Evolutionary conservation across 2,797 vertebrate species (phyloP), one percentile per base, ranked within the genome.

Genomic region (Coregonus sp.): DNA sequence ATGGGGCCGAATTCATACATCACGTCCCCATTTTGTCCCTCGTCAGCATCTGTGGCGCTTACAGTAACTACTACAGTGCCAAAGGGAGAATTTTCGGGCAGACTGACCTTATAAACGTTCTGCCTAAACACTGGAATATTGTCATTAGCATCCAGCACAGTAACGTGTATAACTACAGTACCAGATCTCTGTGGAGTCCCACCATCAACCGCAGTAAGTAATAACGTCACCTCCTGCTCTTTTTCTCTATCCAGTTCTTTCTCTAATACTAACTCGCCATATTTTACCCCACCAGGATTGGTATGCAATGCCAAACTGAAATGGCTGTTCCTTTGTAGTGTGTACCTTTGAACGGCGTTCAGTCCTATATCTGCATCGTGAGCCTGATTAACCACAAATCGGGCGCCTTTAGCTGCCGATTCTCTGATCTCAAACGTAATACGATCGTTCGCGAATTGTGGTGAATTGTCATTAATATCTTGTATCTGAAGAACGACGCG

Each of bases 81-180:
- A 4, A 87, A 1, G 0, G 88, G 84, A 11, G 91, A 82, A 76
- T 95, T 91, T 86, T 95, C 94, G 18, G 83, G 82, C 20, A 95
- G 52, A 75, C 76, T 93, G 7, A 92, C 85, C 69, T 76, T 80
- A 83, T 95, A 95, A 0, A 92, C 78, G 6, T 80, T 18, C 9
- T 93, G 86, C 20, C 73, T 91, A 70, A 95, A 95, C 18, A 89
- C 81, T 4, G 91, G 91, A 0, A 11, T 79, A 14, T 96, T 95
- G 82, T 96, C 95, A 84, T 95, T 96, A 7, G 88, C 91, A 86
- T 40, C 40, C 0, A 40, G 2, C 40, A 40, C 40, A 0, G 40
- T 40, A 0, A 40, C 40, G 0, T 40, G 40, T 40, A 40, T 40
- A 40, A 40, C 40, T 40, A 9, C 40, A 2, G 25, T 25, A 25